Percentiles rank a stretch among this genome's conserved stretches.
phyloP scores from a whole-genome alignment of 1,140 invertebrate species.

The Asobara japonica region DNA sequence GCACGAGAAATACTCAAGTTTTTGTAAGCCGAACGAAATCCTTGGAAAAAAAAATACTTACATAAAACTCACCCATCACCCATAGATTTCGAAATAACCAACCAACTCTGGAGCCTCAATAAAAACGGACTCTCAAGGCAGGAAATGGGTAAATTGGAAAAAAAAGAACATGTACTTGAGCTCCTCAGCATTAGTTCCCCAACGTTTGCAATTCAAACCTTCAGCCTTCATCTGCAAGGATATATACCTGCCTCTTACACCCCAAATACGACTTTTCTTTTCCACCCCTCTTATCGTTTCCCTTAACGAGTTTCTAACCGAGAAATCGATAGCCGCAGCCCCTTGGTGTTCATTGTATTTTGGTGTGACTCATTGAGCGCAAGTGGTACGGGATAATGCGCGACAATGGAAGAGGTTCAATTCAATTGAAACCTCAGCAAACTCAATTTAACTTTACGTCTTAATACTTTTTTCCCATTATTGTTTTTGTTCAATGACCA shows the following conservation, averaged over 20 bases:
- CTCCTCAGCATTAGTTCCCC: background rate
- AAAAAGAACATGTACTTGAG: background rate
- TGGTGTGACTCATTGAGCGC: background rate
- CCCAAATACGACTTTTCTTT: background rate
- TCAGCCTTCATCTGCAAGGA: background rate
- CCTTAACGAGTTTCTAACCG: background rate
- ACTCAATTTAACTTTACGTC: background rate
- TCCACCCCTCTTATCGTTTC: background rate
- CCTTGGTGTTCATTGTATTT: background rate
- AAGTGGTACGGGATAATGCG: background rate
- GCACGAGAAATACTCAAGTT: no score
- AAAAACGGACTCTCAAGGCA: no score
- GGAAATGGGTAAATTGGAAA: background rate
- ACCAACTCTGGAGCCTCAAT: no score
- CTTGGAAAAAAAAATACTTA: no score
- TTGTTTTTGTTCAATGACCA: background rate
- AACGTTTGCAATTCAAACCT: slow-evolving; percentile 3
- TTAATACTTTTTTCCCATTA: background rate
- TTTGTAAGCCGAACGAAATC: no score
- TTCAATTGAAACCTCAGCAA: background rate
- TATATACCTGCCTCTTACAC: background rate
- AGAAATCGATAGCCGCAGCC: background rate
- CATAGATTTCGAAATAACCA: no score
- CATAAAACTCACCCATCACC: no score
- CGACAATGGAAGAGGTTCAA: background rate